A percentile compares a stretch with the other conserved stretches of the same genome.
These are phyloP conservation scores for Diarsia mendica DNA, from an alignment of 2,888 invertebrate species.

Conservation along the genomic window DNA sequence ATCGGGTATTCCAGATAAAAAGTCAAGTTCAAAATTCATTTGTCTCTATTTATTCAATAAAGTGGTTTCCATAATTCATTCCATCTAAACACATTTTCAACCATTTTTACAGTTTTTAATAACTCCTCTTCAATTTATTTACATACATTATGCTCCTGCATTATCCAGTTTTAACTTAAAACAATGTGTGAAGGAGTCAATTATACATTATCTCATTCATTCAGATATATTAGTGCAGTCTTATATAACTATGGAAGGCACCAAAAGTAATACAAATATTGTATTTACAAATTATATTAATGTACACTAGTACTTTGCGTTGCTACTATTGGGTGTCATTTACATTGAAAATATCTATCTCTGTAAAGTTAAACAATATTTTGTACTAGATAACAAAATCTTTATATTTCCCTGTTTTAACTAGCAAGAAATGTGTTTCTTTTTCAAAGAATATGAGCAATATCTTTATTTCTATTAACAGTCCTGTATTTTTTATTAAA, in stretches of 20 bases:
- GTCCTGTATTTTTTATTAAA: neutral
- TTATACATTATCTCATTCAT: conserved; percentile 13
- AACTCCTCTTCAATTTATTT: conserved; percentile 32
- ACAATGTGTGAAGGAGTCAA: conserved; percentile 4
- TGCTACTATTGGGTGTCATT: neutral
- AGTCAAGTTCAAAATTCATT: conserved; percentile 32
- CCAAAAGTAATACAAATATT: conserved; percentile 68
- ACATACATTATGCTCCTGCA: conserved; percentile 34
- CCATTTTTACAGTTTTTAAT: conserved; percentile 14
- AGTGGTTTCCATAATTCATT: conserved; percentile 46
- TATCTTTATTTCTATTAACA: neutral
- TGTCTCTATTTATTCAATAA: conserved; percentile 44
- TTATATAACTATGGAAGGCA: conserved; percentile 80
- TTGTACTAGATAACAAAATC: conserved; percentile 16
- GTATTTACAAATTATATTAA: conserved; percentile 68
- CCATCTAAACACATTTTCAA: conserved; percentile 34
- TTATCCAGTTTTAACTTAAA: conserved; percentile 14
- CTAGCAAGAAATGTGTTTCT: neutral
- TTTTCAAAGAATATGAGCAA: conserved; percentile 1
- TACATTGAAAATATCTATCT: conserved; percentile 32
- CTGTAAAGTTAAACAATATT: neutral
- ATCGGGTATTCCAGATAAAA: conserved; percentile 9
- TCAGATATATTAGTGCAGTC: conserved; percentile 71
- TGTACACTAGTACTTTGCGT: conserved; percentile 43
- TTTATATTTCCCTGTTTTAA: too few relatives aligned